Percentiles rank a stretch among this genome's conserved stretches.
phyloP scores from a whole-genome alignment of 2,888 invertebrate species.

The Conchocele bisecta region DNA sequence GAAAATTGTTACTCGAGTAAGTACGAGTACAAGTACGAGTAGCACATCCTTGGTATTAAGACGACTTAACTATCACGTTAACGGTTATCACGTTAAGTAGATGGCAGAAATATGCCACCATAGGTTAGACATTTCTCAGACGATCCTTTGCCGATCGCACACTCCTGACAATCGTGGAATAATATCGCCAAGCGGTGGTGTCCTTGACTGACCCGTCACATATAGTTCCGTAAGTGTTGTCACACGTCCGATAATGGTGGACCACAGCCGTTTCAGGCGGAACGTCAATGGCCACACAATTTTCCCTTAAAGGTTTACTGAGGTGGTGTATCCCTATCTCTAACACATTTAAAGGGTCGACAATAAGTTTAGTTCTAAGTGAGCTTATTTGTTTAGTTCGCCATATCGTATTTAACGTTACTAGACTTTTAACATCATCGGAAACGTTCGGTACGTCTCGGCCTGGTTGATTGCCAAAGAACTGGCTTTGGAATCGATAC shows the following conservation, averaged over 20 bases:
- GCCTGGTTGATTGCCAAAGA: conserved; percentile 66
- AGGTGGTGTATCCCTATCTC: conserved; percentile 83
- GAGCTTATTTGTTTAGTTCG: conserved; percentile 47
- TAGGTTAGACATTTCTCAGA: no score
- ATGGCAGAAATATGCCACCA: no score
- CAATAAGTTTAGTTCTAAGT: conserved; percentile 80
- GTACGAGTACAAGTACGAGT: no score
- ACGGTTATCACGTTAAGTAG: no score
- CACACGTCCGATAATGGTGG: conserved; percentile 77
- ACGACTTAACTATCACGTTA: no score
- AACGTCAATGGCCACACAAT: conserved; percentile 61
- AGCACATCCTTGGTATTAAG: no score
- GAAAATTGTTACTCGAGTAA: no score
- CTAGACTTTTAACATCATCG: conserved; percentile 1
- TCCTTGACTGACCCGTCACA: conserved; percentile 48
- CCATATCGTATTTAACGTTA: conserved; percentile 18
- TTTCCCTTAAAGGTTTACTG: conserved; percentile 79
- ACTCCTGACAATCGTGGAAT: conserved; percentile 17
- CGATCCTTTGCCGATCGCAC: not conserved
- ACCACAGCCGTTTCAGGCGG: conserved; percentile 60
- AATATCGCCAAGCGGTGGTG: conserved; percentile 29
- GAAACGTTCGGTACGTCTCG: conserved; percentile 8
- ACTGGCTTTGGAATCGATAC: conserved; percentile 72
- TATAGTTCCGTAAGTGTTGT: conserved; percentile 66
- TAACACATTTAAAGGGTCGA: conserved; percentile 79